Base-by-base conservation (phyloP, 2,797 vertebrate species). In the Premnoplex brunnescens region DNA sequence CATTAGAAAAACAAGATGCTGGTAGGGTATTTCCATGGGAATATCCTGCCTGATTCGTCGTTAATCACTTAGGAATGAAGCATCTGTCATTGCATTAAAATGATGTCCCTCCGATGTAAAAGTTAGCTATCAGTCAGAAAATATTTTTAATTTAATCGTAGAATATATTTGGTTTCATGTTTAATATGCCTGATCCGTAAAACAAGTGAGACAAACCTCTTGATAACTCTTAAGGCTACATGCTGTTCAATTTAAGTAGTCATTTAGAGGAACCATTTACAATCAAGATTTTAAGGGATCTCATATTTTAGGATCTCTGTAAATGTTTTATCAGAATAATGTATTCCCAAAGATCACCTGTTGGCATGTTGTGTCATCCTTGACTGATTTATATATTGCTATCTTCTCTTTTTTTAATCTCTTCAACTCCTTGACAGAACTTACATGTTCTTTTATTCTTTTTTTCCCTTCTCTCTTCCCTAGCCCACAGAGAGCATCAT, bases 401-500 rank as follows among this genome's bases (percentile, higher is more conserved):
- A 32, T 80, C 68, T 83, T 75, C 7, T 85, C 24, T 59, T 68
- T 49, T 74, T 74, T 30, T 8, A 67, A 52, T 55, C 60, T 77
- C 84, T 72, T 67, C 49, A 80, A 21, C 32, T 76, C 51, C 14
- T 51, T 58, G 28, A 20, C 30, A 51, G 41, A 90, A 10, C 32
- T 88, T 84, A 24, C 19, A 7, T 52, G 4, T 66, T 80, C 14
- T 71, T 48, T 49, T 95, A 64, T 95, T 88, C 67, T 91, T 92
- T 96, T 95, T 94, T 95, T n/a, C 10, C 24, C 16, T 96, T 37
- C 28, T 97, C n/a, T 97, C 83, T 97, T 86, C 96, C 79, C 79
- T 97, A 99, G 99, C 99, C 71, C 99, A 99, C 44, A 98, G 98
- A 98, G 99, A 99, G 90, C 99, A 99, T 95, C 99, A 98, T 68